Evolutionary conservation across 2,888 invertebrate genomes (phyloP), one percentile per base, ranked within the genome.

Genomic region (Actias luna): DNA sequence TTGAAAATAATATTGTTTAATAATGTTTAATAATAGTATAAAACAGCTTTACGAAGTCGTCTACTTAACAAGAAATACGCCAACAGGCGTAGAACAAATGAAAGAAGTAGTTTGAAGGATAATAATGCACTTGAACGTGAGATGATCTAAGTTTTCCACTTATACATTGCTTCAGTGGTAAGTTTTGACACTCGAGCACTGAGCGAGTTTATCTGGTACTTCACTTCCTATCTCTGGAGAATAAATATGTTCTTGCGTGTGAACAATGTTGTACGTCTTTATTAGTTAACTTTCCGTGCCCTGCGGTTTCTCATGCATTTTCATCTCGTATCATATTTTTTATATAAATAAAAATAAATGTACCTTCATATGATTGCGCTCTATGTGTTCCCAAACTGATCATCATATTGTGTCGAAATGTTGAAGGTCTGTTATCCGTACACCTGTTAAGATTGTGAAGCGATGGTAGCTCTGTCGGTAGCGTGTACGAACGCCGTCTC

Each of bases 41-140:
- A 50, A 50, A 25, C 8, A 50, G 25, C 25, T 50, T 8, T 50
- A 12, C 22, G 22, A 50, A 50, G 46, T 50, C 46, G 46, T 50
- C 46, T 25, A 50, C 25, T 50, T 25, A 50, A 25, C 46, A 50
- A 50, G 46, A 50, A 50, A 18, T 33, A 31, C 18, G 36, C 33
- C 27, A 61, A 36, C 36, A 55, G 31, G 35, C 52, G 22, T 55
- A 36, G 52, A 36, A 60, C 25, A 18, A 25, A 36, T n/a, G 27
- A 61, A 27, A 36, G 55, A 61, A 50, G 46, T 50, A 61, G 27
- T 61, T 36, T 27, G 57, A 64, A 59, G 70, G 64, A 68, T 50
- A 50, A 50, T 50, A 63, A 71, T 68, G 65, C 64, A 65, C 64
- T 65, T 52, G 59, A 64, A 71, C 66, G 64, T 52, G 65, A 67